Base-by-base conservation (phyloP, 2,113 vertebrate species). In the Lutjanus erythropterus region DNA sequence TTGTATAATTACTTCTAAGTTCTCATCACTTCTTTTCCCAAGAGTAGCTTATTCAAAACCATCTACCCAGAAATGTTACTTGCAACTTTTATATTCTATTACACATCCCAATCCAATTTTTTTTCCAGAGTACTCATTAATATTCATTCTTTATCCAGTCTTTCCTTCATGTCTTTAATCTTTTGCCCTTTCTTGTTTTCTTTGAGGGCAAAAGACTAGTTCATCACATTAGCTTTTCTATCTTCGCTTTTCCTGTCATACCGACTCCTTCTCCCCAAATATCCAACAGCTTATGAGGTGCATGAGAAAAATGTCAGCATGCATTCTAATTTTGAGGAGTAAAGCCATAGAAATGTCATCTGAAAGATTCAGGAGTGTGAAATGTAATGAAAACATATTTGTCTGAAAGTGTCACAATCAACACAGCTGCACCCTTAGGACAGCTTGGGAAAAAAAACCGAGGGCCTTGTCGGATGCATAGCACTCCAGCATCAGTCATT, bases 341-440 rank as follows among this genome's bases (percentile, higher is more conserved):
- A 84, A 84, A 85, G 84, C 72, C 70, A 78, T 37, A 81, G 78
- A 92, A 93, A 93, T 93, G 90, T 85, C 86, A 91, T 76, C 68
- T 61, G 71, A 88, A 80, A 91, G 86, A 80, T 80, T 84, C 60
- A 47, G 81, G 60, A 89, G 68, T 80, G 71, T 88, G 84, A 87
- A 90, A 88, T 88, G 86, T 90, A 90, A 91, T 88, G 83, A 92
- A 90, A 92, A 87, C 80, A 79, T 83, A 86, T 92, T 88, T 90
- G 89, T 89, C 86, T 85, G 66, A 86, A 78, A 85, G 85, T 85
- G 79, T 92, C 90, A 90, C 67, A 76, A 81, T 88, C 84, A 81
- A 82, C 77, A 80, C 75, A 68, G 82, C 88, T 86, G 85, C 19
- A 65, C 68, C 89, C 81, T 75, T 35, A 83, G 83, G 84, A 88